Percentiles rank a stretch among this genome's conserved stretches.
phyloP scores from a whole-genome alignment of 2,113 vertebrate genomes.

The Polyodon spathula region DNA sequence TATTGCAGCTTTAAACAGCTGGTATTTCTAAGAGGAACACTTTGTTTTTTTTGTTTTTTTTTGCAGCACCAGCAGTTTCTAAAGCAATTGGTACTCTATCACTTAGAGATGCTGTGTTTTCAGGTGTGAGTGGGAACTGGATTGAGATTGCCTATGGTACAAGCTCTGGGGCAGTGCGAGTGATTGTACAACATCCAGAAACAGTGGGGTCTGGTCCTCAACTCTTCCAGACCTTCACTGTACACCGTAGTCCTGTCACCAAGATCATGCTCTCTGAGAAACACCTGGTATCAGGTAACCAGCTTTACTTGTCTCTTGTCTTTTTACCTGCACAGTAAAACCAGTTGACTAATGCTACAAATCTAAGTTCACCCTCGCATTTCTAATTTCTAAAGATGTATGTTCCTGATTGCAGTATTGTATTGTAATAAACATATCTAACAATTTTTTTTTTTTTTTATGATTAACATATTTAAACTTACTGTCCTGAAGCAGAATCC shows the following conservation, averaged over 20 bases:
- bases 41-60: not conserved
- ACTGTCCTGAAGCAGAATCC: too few species aligned
- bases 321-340: too few species aligned
- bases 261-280: slow-evolving; percentile 98
- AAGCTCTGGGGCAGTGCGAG: slow-evolving; percentile 87
- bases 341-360: too few species aligned
- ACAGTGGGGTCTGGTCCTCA: slow-evolving; percentile 91
- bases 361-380: too few species aligned
- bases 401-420: too few species aligned
- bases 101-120: slow-evolving; percentile 5
- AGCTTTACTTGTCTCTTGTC: too few species aligned
- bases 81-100: not conserved
- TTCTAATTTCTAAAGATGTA: too few species aligned
- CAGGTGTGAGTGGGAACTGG: slow-evolving; percentile 95
- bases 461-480: too few species aligned
- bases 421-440: too few species aligned
- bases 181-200: slow-evolving; percentile 93
- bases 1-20: not conserved
- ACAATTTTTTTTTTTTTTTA: too few species aligned
- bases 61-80: not conserved
- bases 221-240: slow-evolving; percentile 94
- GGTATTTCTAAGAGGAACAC: too few species aligned
- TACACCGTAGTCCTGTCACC: slow-evolving; percentile 88
- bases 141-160: slow-evolving; percentile 95
- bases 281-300: slow-evolving; percentile 88